Percentiles rank a stretch among this genome's conserved stretches.
phyloP scores from a whole-genome alignment of 2,113 vertebrate genomes.

The Platysteira castanea region DNA sequence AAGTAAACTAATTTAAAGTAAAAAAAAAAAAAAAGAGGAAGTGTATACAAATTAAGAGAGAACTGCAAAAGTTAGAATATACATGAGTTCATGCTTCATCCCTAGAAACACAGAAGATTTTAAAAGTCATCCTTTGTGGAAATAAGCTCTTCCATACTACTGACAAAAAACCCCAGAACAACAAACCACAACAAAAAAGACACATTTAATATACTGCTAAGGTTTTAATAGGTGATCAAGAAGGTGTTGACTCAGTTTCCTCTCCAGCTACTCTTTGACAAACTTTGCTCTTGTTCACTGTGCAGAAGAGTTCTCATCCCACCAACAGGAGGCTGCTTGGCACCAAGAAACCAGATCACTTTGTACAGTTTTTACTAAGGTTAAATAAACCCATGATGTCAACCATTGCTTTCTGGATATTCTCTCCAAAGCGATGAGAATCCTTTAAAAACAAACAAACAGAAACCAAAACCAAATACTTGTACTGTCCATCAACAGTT shows the following conservation, averaged over 20 bases:
- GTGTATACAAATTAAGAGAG: not conserved
- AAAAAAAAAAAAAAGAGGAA: not conserved
- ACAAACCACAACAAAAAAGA: not conserved
- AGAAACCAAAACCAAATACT: not conserved
- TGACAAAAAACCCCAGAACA: not conserved
- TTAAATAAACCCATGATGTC: conserved; percentile 84
- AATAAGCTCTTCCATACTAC: conserved; percentile 29
- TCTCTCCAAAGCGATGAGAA: conserved; percentile 87
- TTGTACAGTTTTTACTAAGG: conserved; percentile 69
- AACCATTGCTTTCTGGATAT: conserved; percentile 84
- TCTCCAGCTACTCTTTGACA: not conserved
- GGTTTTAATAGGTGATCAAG: not conserved
- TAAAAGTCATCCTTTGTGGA: not conserved
- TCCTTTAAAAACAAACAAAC: conserved; percentile 73
- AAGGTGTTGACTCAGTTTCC: not conserved
- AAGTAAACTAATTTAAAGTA: not conserved
- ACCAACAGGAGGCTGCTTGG: not conserved
- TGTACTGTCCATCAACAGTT: not conserved
- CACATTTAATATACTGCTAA: not conserved
- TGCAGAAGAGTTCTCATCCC: not conserved
- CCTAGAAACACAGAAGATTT: not conserved
- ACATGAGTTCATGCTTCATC: not conserved
- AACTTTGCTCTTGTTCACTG: not conserved
- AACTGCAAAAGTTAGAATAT: not conserved
- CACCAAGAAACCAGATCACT: conserved; percentile 63